phyloP scores from a whole-genome alignment of 2,888 invertebrate genomes.

The Coenonympha glycerion region DNA sequence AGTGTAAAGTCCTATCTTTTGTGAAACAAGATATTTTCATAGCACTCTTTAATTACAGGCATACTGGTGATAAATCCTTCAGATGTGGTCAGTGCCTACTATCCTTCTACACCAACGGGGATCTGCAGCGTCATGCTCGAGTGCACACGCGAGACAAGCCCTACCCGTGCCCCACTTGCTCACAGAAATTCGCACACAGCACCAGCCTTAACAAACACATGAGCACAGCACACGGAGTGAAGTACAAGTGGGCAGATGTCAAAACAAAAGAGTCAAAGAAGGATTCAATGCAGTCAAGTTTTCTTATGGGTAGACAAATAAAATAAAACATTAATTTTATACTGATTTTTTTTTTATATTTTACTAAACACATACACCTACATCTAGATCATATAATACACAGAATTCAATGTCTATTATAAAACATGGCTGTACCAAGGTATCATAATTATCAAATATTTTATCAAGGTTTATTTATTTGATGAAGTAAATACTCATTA shows the following conservation, averaged over 20 bases:
- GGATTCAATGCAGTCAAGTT: neutral
- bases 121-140: slow-evolving; percentile 53
- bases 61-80: slow-evolving; percentile 57
- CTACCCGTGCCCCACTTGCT: slow-evolving; percentile 57
- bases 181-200: slow-evolving; percentile 59
- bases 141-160: slow-evolving; percentile 65
- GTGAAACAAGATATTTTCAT: no score
- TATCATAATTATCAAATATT: slow-evolving; percentile 9
- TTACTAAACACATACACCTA: slow-evolving; percentile 20
- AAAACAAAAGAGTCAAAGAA: slow-evolving; percentile 29
- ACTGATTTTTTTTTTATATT: slow-evolving; percentile 24
- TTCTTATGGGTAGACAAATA: slow-evolving; percentile 1
- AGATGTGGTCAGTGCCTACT: slow-evolving; percentile 56
- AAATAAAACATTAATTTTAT: slow-evolving; percentile 8
- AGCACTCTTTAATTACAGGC: slow-evolving; percentile 40
- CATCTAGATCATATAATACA: slow-evolving; percentile 18
- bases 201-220: slow-evolving; percentile 68
- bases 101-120: slow-evolving; percentile 55
- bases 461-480: slow-evolving; percentile 10
- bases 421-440: slow-evolving; percentile 19
- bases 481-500: no score
- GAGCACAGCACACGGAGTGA: slow-evolving; percentile 55
- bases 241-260: slow-evolving; percentile 58
- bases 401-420: slow-evolving; percentile 17
- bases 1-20: no score